Evolutionary conservation across 2,113 vertebrate genomes (phyloP).

Genomic region (Callorhinus ursinus): DNA sequence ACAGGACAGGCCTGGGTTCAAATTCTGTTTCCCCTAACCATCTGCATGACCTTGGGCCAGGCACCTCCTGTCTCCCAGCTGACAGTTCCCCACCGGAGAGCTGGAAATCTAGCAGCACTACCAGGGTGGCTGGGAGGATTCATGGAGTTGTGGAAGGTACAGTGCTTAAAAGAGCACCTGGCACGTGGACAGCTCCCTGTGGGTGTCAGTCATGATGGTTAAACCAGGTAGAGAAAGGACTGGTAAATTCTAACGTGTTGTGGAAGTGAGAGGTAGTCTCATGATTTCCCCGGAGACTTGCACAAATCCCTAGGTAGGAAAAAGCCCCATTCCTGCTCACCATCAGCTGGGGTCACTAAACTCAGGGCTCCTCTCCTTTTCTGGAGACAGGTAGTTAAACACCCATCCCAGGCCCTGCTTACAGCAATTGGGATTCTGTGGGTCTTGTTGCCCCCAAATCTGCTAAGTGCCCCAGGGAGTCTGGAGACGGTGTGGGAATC

Average conservation of each 20-base stretch:
- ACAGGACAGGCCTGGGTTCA: not conserved
- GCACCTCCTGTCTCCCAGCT: not conserved
- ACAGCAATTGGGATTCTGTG: not conserved
- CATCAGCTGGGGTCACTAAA: not conserved
- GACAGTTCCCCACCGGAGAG: not conserved
- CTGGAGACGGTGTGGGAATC: not conserved
- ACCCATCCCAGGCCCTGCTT: not conserved
- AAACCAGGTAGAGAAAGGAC: not conserved
- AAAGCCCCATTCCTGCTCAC: not conserved
- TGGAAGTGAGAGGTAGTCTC: not conserved
- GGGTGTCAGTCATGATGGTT: not conserved
- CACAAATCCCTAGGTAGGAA: not conserved
- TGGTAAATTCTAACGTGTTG: not conserved
- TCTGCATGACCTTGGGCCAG: not conserved
- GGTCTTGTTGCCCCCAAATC: not conserved
- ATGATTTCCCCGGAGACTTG: not conserved
- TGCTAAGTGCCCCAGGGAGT: not conserved
- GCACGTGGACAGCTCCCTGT: not conserved
- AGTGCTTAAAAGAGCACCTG: not conserved
- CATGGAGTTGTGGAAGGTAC: not conserved
- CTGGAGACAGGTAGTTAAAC: not conserved
- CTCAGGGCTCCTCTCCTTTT: not conserved
- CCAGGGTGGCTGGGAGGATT: not conserved
- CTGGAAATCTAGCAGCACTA: not conserved
- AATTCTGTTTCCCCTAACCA: not conserved